Conservation (phyloP, 2,888 invertebrate species). For the Euphydryas editha region DNA sequence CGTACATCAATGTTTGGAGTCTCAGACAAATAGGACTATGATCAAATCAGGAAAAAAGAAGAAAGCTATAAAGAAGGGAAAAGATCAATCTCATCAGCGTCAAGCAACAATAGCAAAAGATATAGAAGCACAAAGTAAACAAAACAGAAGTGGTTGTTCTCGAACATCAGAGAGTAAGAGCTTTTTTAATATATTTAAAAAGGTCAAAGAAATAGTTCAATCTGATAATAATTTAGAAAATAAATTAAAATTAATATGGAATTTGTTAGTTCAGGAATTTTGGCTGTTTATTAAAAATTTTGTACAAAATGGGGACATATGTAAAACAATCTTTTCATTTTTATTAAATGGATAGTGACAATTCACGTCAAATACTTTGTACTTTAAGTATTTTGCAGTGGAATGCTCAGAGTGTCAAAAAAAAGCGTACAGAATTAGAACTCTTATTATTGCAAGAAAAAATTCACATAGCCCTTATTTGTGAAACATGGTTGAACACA, state of each 20-base stretch:
- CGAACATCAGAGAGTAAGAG: no score
- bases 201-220: not conserved
- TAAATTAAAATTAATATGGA: not conserved
- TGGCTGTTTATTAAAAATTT: not conserved
- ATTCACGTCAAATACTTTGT: not conserved
- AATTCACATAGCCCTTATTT: no score
- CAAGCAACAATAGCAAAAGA: no score
- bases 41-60: not conserved
- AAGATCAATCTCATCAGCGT: not conserved
- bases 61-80: not conserved
- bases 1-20: not conserved
- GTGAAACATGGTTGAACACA: no score
- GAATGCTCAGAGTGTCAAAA: conserved; percentile 30
- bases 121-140: not conserved
- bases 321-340: not conserved
- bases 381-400: conserved; percentile 23
- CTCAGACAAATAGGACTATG: not conserved
- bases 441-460: no score
- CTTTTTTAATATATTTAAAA: not conserved
- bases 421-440: no score
- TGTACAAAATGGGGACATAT: not conserved
- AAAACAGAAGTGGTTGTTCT: not conserved
- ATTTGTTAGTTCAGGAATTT: not conserved
- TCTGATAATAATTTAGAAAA: no score
- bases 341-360: not conserved